Evolutionary conservation across 2,888 invertebrate genomes (phyloP).

Genomic region (Drosophila melanosoma): DNA sequence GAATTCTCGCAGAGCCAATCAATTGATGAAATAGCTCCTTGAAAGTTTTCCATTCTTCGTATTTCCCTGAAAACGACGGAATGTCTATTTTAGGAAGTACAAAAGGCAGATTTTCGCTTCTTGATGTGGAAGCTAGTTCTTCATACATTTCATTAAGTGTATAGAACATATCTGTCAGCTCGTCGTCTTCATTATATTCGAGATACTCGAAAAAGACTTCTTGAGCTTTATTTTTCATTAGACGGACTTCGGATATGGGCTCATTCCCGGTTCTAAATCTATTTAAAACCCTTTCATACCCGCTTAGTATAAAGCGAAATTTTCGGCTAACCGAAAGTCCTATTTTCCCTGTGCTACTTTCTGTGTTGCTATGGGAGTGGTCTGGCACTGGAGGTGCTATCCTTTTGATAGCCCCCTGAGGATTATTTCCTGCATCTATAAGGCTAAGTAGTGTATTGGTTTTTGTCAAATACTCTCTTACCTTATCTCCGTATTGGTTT

Average conservation of each 20-base stretch:
- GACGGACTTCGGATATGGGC: background rate
- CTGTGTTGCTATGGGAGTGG: background rate
- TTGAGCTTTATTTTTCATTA: background rate
- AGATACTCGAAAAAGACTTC: background rate
- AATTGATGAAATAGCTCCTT: no score
- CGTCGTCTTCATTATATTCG: background rate
- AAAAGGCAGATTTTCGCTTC: background rate
- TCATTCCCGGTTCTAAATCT: background rate
- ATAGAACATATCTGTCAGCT: background rate
- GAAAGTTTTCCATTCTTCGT: no score
- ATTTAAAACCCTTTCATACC: background rate
- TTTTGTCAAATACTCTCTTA: background rate
- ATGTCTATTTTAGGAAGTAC: background rate
- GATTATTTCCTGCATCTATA: background rate
- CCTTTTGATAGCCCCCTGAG: background rate
- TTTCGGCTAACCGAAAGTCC: background rate
- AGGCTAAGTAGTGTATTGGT: background rate
- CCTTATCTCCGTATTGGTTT: background rate
- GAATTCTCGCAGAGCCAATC: no score
- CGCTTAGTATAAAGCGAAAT: background rate
- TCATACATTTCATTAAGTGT: background rate
- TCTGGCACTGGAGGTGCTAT: slow-evolving; percentile 1
- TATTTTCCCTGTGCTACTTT: background rate
- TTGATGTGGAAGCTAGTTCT: background rate
- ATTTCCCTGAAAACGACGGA: no score